Evolutionary conservation across 1,140 invertebrate species (phyloP), one percentile per base, ranked within the genome.

Genomic region (Drosophila tsacasi): DNA sequence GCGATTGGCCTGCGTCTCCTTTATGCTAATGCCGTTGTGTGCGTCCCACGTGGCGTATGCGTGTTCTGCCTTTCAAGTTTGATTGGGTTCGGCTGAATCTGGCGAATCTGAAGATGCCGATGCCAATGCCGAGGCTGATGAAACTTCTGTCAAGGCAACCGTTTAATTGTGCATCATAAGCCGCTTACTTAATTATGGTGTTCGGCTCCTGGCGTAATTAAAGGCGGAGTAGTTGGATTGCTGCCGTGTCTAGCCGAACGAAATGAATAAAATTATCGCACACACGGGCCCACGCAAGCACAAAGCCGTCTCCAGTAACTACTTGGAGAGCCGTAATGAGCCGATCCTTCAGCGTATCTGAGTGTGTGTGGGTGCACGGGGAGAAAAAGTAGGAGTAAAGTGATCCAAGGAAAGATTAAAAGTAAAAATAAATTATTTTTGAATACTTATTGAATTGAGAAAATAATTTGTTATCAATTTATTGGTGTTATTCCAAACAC

Each of bases 81-180:
- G 72, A 76, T 76, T 76, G 63, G 42, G 44, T 39, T 67, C 19
- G 30, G 37, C 23, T 49, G 23, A 40, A 76, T 50, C 63, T 40
- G 71, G 35, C 7, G 12, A 35, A 35, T 35, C 32, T 35, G 32
- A 40, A 75, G 69, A 76, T 59, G 63, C 49, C 47, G 30, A 52
- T 64, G 12, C 65, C 44, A 27, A 52, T 25, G 59, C 19, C 21
- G 30, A 40, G 46, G 60, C 47, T 58, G 59, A 55, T 52, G 63
- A 42, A 79, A 74, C 68, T 79, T 79, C 60, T 63, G 68, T 30
- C 65, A 81, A 49, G 82, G 61, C 76, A 74, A 68, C 63, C 61
- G 64, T 84, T 89, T 90, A 81, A 89, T 89, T 90, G 79, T 84
- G 84, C 81, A 79, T 69, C 68, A 81, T 82, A 90, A 82, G 79